A percentile compares a stretch with the other conserved stretches of the same genome.
These are phyloP conservation scores for Hyperoplus lanceolatus DNA, from an alignment of 2,797 vertebrate genomes.

Conservation along the genomic window DNA sequence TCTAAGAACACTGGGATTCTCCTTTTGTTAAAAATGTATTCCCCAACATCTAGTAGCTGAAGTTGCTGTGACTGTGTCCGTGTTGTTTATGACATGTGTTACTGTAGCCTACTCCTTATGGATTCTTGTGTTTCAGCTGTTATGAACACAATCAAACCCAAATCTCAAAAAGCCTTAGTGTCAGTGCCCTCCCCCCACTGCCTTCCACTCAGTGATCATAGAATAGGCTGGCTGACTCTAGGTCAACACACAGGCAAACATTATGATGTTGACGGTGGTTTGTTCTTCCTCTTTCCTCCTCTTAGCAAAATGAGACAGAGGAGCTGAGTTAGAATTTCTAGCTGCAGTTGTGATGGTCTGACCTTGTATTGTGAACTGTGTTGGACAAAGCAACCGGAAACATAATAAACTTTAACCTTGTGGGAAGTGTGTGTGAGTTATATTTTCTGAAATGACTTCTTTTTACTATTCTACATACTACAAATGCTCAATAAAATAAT, in stretches of 20 bases:
- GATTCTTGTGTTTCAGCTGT: slow-evolving; percentile 34
- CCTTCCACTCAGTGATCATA: background rate
- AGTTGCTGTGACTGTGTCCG: slow-evolving; percentile 23
- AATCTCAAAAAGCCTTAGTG: slow-evolving; percentile 1
- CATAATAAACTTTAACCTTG: slow-evolving; percentile 66
- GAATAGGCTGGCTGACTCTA: background rate
- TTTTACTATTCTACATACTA: too few relatives aligned
- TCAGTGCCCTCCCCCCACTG: background rate
- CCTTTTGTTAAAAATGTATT: slow-evolving; percentile 15
- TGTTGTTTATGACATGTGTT: slow-evolving; percentile 29
- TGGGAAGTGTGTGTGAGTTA: background rate
- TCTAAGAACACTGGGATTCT: slow-evolving; percentile 20
- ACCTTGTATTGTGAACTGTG: slow-evolving; percentile 43
- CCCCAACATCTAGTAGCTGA: slow-evolving; percentile 21
- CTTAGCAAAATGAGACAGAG: slow-evolving; percentile 1
- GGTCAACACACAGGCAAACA: background rate
- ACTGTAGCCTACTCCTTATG: slow-evolving; percentile 2
- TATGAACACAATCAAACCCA: slow-evolving; percentile 37
- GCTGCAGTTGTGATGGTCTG: slow-evolving; percentile 16
- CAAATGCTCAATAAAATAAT: background rate
- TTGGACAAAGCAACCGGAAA: slow-evolving; percentile 38
- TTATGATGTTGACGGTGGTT: background rate
- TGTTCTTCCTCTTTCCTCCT: background rate
- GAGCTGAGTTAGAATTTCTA: background rate
- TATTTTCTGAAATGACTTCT: background rate